A percentile compares a stretch with the other conserved stretches of the same genome.
Conservation (phyloP, 2,797 vertebrate species). For the Fratercula arctica region DNA sequence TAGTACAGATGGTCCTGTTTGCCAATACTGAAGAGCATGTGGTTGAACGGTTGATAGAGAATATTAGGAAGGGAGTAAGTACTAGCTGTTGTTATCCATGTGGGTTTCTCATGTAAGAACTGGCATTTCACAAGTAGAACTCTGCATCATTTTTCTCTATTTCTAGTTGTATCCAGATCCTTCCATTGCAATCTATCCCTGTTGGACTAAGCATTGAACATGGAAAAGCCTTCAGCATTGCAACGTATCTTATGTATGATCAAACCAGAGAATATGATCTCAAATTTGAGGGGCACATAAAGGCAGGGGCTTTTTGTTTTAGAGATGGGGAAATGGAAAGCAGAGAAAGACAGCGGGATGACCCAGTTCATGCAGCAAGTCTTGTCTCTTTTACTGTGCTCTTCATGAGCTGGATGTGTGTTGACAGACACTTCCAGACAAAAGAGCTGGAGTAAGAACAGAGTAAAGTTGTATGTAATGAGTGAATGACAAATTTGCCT, state of each 20-base stretch:
- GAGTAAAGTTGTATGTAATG: background rate
- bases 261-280: background rate
- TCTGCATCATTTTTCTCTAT: background rate
- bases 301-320: background rate
- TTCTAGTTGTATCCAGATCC: background rate
- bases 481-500: background rate
- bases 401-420: background rate
- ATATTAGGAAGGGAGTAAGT: background rate
- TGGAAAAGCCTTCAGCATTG: background rate
- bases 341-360: background rate
- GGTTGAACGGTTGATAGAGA: background rate
- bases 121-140: background rate
- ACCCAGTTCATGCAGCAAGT: background rate
- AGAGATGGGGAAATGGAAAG: background rate
- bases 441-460: background rate
- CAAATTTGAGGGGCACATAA: background rate
- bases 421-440: background rate
- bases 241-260: fast-evolving
- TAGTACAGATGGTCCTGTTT: background rate
- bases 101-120: background rate
- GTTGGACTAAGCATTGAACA: background rate
- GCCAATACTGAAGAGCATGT: background rate
- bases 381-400: background rate
- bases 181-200: background rate
- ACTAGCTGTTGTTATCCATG: background rate